Base-by-base conservation (phyloP, 2,888 invertebrate species). In the Psylliodes chrysocephalus region DNA sequence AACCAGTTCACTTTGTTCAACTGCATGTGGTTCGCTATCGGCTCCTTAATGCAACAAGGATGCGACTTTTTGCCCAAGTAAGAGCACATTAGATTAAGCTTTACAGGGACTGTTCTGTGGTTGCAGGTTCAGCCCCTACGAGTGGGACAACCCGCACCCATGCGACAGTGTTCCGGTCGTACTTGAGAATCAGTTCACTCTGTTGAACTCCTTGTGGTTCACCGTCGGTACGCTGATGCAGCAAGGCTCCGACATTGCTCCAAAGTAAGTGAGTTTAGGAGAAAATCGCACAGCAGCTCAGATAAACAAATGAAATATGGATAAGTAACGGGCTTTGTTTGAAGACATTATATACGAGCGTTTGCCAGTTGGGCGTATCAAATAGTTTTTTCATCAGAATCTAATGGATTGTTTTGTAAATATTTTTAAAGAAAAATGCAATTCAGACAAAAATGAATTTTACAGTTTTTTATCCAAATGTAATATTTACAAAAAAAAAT, bases 1-100 rank as follows among this genome's bases (percentile, higher is more conserved):
- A 96, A 95, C 82, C 94, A 95, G 83, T 96, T 96, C 85, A 95
- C 92, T 64, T 85, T 93, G 81, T 87, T 93, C 85, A 97, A 96
- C 87, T 95, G 95, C 85, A 90, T 97, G 86, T 98, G 98, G 98
- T 98, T 98, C 85, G 95, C 95, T 74, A 94, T 96, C 75, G 94
- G 95, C 77, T 95, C 95, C 46, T 88, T 96, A 76, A 94, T 96
- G 93, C 95, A 95, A 82, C 96, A 96, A 85, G 95, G 96, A 82
- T 95, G 95, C 86, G 95, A 96, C 85, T 94, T 96, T 85, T 87
- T 95, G 76, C 96, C 96, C 83, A 94, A 93, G 94, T 95, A 91
- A 90, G 90, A 85, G 12, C 10, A 42, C 17, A 17, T 28, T 10
- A 18, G 49, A 18, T 22, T 66, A 64, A 60, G 60, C 63, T n/a